These are phyloP conservation scores for Neosalanx taihuensis DNA, from an alignment of 2,797 vertebrate species.

Conservation along the genomic window DNA sequence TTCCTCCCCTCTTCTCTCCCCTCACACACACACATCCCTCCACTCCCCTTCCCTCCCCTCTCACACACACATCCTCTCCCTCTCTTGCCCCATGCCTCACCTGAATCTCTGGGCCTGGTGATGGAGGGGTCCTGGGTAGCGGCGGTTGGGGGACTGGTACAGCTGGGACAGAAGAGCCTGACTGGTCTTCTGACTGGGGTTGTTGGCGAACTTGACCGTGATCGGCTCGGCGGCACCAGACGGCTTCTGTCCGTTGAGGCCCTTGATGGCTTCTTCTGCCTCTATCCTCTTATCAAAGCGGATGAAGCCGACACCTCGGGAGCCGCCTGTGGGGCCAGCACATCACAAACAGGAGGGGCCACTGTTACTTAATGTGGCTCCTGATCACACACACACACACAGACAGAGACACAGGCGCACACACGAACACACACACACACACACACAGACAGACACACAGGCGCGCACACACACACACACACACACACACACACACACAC, in stretches of 20 bases:
- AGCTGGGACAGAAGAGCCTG: conserved; percentile 98
- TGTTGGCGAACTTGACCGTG: conserved; percentile 99
- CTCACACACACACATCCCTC: background rate
- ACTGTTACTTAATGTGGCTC: conserved; percentile 67
- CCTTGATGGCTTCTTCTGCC: conserved; percentile 99
- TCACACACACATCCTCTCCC: background rate
- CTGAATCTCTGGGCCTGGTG: conserved; percentile 99
- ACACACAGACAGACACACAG: background rate
- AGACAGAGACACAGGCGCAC: conserved; percentile 10
- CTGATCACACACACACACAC: background rate
- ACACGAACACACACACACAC: too few relatives aligned
- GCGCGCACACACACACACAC: too few relatives aligned
- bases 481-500: too few relatives aligned
- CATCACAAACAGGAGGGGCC: conserved; percentile 69
- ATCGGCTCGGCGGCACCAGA: conserved; percentile 98
- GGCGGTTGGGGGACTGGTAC: conserved; percentile 98
- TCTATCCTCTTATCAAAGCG: conserved; percentile 99
- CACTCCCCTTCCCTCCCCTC: conserved; percentile 1
- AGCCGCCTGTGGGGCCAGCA: conserved; percentile 90
- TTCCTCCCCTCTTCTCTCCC: too few relatives aligned
- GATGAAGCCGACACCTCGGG: conserved; percentile 99
- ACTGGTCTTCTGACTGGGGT: conserved; percentile 99
- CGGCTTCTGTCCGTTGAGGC: conserved; percentile 99
- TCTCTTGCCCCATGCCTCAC: conserved; percentile 55
- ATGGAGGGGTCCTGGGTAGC: conserved; percentile 97